Conservation (phyloP, 2,888 invertebrate genomes). For the Ischnus inquisitorius region DNA sequence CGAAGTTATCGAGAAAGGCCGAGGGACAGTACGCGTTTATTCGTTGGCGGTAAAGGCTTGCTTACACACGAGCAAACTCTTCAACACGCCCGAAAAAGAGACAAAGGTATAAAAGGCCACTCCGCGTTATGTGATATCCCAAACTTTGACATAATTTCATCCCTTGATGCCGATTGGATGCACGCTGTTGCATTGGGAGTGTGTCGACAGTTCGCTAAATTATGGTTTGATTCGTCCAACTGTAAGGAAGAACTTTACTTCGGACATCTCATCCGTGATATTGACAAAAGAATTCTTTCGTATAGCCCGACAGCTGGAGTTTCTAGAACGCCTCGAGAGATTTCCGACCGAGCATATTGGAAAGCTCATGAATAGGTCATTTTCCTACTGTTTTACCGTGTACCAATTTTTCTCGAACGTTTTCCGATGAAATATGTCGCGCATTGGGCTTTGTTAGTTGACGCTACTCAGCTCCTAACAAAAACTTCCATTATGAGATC, state of each 20-base stretch:
- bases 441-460: slow-evolving; percentile 37
- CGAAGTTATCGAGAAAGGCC: slow-evolving; percentile 21
- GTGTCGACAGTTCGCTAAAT: slow-evolving; percentile 42
- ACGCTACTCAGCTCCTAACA: slow-evolving; percentile 28
- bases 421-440: slow-evolving; percentile 43
- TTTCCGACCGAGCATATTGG: slow-evolving; percentile 24
- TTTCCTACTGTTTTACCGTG: slow-evolving; percentile 56
- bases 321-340: slow-evolving; percentile 8
- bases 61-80: slow-evolving; percentile 39
- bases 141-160: slow-evolving; percentile 41
- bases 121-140: slow-evolving; percentile 28
- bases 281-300: slow-evolving; percentile 13
- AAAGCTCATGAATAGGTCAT: slow-evolving; percentile 49
- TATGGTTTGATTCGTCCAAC: slow-evolving; percentile 52
- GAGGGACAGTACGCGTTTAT: slow-evolving; percentile 43
- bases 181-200: slow-evolving; percentile 49
- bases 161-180: slow-evolving; percentile 53
- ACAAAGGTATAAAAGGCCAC: slow-evolving; percentile 52
- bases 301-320: slow-evolving; percentile 19
- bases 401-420: slow-evolving; percentile 34
- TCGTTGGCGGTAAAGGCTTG: slow-evolving; percentile 29
- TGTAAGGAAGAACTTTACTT: slow-evolving; percentile 32
- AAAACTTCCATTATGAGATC: slow-evolving; percentile 36
- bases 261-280: slow-evolving; percentile 10
- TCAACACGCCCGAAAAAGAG: slow-evolving; percentile 10